phyloP scores from a whole-genome alignment of 2,797 vertebrate species.

The Odontamblyopus lacepedii region DNA sequence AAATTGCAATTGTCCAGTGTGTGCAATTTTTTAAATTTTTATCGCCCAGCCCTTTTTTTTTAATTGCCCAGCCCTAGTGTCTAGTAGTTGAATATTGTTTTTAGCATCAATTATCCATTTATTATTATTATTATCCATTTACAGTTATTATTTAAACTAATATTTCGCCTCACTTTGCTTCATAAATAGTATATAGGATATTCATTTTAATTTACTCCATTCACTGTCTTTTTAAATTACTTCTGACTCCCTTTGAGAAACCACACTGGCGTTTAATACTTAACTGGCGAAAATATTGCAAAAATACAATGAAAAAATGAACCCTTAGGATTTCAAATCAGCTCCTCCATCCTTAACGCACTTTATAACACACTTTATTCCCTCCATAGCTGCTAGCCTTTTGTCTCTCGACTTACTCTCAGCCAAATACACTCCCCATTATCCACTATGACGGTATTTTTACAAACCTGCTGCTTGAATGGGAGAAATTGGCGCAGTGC shows the following conservation, averaged over 20 bases:
- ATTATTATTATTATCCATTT: too few relatives aligned
- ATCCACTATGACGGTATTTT: constrained; percentile 42
- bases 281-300: constrained; percentile 44
- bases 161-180: not conserved
- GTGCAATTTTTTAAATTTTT: too few relatives aligned
- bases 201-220: constrained; percentile 18
- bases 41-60: too few relatives aligned
- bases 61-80: too few relatives aligned
- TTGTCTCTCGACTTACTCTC: constrained; percentile 41
- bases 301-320: constrained; percentile 20
- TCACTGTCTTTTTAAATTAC: constrained; percentile 42
- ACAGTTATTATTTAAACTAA: too few relatives aligned
- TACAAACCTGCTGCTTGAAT: constrained; percentile 42
- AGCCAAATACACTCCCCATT: constrained; percentile 44
- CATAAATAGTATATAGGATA: constrained; percentile 3
- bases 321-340: constrained; percentile 43
- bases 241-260: constrained; percentile 11
- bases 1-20: too few relatives aligned
- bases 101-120: too few relatives aligned
- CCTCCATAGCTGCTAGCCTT: constrained; percentile 25
- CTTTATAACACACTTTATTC: constrained; percentile 28
- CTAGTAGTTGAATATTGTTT: too few relatives aligned
- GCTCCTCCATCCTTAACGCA: constrained; percentile 31
- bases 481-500: constrained; percentile 25
- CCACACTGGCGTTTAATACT: constrained; percentile 31